These are phyloP conservation scores for Thunnus maccoyii DNA, from an alignment of 2,113 vertebrate genomes.

Conservation along the genomic window DNA sequence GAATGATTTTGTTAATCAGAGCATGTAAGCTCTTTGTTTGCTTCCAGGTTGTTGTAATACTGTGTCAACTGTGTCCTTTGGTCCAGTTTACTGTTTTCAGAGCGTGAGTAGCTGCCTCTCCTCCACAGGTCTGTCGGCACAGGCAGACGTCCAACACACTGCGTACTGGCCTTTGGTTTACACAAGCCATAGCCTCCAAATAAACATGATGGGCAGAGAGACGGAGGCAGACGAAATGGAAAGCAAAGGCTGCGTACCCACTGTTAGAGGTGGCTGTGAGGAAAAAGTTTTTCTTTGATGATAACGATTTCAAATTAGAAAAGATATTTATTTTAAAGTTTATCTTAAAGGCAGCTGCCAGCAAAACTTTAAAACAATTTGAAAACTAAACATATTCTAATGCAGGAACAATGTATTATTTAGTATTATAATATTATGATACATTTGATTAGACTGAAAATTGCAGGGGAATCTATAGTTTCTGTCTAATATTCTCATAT, in stretches of 20 bases:
- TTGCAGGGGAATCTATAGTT: too few species aligned
- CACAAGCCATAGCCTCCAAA: slow-evolving; percentile 42
- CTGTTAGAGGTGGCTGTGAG: too few species aligned
- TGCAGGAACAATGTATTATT: too few species aligned
- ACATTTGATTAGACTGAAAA: too few species aligned
- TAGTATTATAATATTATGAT: too few species aligned
- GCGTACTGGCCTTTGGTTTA: slow-evolving; percentile 49
- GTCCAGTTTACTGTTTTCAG: slow-evolving; percentile 42
- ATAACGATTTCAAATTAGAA: too few species aligned
- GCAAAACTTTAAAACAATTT: too few species aligned
- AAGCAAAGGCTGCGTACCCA: slow-evolving; percentile 1
- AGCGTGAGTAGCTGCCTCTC: slow-evolving; percentile 4
- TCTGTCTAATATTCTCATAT: too few species aligned
- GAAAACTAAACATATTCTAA: too few species aligned
- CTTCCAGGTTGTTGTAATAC: background rate
- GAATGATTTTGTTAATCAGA: background rate
- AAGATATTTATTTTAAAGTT: too few species aligned
- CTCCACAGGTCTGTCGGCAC: slow-evolving; percentile 38
- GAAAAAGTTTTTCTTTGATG: too few species aligned
- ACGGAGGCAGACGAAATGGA: slow-evolving; percentile 2
- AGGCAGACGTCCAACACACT: slow-evolving; percentile 49
- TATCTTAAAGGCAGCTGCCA: too few species aligned
- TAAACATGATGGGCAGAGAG: slow-evolving; percentile 38
- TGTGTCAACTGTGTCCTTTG: slow-evolving; percentile 38
- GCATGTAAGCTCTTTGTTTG: background rate